phyloP scores from a whole-genome alignment of 2,113 vertebrate genomes.

The Myotis davidii region DNA sequence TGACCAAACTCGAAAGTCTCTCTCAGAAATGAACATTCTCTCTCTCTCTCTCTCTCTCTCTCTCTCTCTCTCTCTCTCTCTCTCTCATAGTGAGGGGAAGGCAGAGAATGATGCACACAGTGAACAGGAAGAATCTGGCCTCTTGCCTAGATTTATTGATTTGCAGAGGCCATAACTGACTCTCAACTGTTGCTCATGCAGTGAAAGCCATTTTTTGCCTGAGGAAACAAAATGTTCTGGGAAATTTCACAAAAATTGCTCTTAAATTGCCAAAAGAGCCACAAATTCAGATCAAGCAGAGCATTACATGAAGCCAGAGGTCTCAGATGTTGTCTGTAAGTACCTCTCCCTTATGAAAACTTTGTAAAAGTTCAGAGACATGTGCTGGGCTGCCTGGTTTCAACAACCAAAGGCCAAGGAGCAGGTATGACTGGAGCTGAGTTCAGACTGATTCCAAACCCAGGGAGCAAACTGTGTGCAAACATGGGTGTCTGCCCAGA shows the following conservation, averaged over 20 bases:
- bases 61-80: neutral
- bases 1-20: neutral
- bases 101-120: neutral
- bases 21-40: neutral
- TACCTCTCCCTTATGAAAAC: neutral
- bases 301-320: neutral
- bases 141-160: constrained; percentile 11
- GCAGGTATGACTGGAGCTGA: neutral
- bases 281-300: constrained; percentile 25
- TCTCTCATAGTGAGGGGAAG: neutral
- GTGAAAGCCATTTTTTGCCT: constrained; percentile 40
- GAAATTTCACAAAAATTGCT: constrained; percentile 57
- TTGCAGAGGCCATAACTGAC: constrained; percentile 31
- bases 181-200: neutral
- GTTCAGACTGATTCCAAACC: neutral
- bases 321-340: neutral
- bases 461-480: neutral
- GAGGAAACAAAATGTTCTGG: constrained; percentile 57
- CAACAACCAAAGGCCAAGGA: neutral
- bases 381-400: neutral
- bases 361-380: neutral
- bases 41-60: neutral
- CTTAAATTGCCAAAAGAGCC: constrained; percentile 49
- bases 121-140: neutral
- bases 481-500: neutral